These are phyloP conservation scores for Pammene aurita DNA, from an alignment of 2,888 invertebrate genomes.

Conservation along the genomic window DNA sequence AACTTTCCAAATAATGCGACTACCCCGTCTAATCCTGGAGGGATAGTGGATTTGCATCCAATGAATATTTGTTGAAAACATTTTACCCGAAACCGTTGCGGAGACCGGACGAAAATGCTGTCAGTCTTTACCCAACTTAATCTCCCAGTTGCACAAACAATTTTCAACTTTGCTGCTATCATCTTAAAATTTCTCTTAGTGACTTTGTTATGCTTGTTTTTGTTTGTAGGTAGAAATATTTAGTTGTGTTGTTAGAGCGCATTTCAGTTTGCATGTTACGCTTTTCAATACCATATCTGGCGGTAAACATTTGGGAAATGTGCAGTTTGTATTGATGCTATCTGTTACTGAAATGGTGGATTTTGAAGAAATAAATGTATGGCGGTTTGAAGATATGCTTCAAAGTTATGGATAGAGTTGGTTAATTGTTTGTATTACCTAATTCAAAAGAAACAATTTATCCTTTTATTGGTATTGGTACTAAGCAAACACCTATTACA, in stretches of 20 bases:
- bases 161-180: constrained; percentile 6
- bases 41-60: constrained; percentile 42
- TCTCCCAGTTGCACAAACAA: not conserved
- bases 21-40: constrained; percentile 40
- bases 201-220: constrained; percentile 13
- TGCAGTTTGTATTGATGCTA: constrained; percentile 37
- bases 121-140: constrained; percentile 25
- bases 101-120: constrained; percentile 39
- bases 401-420: not conserved
- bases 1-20: constrained; percentile 40
- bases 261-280: constrained; percentile 41
- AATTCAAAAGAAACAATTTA: too few relatives aligned
- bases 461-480: too few relatives aligned
- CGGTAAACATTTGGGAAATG: constrained; percentile 40
- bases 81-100: constrained; percentile 36
- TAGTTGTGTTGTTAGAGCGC: constrained; percentile 40
- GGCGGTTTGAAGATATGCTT: not conserved
- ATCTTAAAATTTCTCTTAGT: not conserved
- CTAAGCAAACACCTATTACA: too few relatives aligned
- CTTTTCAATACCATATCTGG: constrained; percentile 42
- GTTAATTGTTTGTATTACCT: not conserved
- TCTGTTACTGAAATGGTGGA: constrained; percentile 27
- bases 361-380: not conserved
- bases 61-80: constrained; percentile 43
- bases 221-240: constrained; percentile 37